Evolutionary conservation across 37 sponge, comb jelly and placozoan genomes (phyloP), one percentile per base, ranked within the genome.

Genomic region (Halisarca cf. caerulea): DNA sequence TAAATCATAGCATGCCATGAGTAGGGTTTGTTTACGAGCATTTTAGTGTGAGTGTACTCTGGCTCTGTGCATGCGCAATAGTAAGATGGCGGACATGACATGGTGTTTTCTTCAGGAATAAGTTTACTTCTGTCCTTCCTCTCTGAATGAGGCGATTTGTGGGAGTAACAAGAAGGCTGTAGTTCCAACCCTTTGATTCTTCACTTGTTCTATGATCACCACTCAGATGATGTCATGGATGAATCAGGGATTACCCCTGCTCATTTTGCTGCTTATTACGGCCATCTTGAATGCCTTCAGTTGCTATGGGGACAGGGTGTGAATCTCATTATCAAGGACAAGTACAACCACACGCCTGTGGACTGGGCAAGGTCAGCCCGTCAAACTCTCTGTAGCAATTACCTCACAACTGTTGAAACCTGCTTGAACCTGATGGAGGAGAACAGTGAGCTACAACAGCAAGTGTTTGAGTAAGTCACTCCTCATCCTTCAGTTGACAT

Each of bases 201-300:
- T 37, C 30, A 36, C 30, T 37, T 28, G 43, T 33, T 4, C 82
- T 60, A 41, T 35, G 23, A 3, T 64, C 3, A 8, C 23, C 34
- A 11, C 36, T 38, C 23, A 74, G 51, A 66, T 80, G 92, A 85
- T 27, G 42, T 88, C 25, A 68, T 90, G 21, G 94, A 94, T 53
- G 87, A 88, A 32, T 88, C 66, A 47, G 94, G 91, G 30, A 90
- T 94, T 30, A 90, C 91, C 45, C 94, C 94, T 21, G 91, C 88
- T 6, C 94, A 94, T 66, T 94, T 94, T 80, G 88, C 94, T 24
- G 94, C 94, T 21, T 90, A 90, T 24, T 74, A 84, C 32, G 94
- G 94, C 9, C 91, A 94, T 70, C 75, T 94, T 0, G 94, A 90
- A 35, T 94, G 94, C 47, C 86, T 94, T 6, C 91, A 88, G 92